Conservation (phyloP, 2,797 vertebrate species). For the Neoniphon sammara region DNA sequence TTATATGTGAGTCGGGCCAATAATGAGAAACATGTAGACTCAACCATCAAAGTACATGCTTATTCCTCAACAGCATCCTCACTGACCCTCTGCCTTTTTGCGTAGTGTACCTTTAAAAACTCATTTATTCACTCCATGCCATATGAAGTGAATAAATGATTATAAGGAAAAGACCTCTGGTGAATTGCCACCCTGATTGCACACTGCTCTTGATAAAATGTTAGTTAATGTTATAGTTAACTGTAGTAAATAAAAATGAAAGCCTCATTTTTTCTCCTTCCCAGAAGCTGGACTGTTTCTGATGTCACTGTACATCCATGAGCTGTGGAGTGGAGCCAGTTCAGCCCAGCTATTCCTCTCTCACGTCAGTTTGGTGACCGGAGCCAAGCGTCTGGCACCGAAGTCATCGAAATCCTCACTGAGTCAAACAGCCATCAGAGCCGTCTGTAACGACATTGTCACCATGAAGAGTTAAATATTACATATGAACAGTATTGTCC, state of each 20-base stretch:
- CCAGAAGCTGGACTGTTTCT: conserved; percentile 77
- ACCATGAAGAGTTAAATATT: conserved; percentile 25
- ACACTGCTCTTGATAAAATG: too few species aligned
- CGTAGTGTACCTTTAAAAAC: too few species aligned
- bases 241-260: background rate
- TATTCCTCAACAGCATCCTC: too few species aligned
- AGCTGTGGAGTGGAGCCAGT: conserved; percentile 79
- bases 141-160: too few species aligned
- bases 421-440: conserved; percentile 41
- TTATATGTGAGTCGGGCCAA: too few species aligned
- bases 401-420: conserved; percentile 45
- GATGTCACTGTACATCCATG: conserved; percentile 78
- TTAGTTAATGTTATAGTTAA: background rate
- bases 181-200: too few species aligned
- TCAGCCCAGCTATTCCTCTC: conserved; percentile 77
- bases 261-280: conserved; percentile 42
- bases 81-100: too few species aligned
- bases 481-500: background rate
- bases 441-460: conserved; percentile 76
- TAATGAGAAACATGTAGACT: too few species aligned
- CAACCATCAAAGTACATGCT: too few species aligned
- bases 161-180: too few species aligned
- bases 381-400: conserved; percentile 35
- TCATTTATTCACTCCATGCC: background rate
- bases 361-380: conserved; percentile 73